Evolutionary conservation across 2,888 invertebrate genomes (phyloP).

Genomic region (Sycophila texana): DNA sequence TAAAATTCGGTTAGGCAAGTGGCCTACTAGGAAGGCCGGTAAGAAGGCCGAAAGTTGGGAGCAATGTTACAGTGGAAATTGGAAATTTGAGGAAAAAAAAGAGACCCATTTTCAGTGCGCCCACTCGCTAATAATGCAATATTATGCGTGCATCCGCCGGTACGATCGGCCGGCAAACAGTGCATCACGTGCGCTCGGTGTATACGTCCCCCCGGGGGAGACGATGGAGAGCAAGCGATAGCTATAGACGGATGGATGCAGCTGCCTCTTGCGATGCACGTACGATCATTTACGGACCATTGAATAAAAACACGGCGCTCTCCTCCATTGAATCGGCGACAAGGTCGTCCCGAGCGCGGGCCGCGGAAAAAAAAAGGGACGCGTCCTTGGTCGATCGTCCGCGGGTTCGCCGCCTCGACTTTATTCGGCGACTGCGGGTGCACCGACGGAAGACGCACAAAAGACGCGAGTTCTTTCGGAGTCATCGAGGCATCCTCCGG

Average conservation of each 20-base stretch:
- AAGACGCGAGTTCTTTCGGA: constrained; percentile 1
- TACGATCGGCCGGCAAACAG: neutral
- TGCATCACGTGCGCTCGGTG: neutral
- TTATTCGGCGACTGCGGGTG: neutral
- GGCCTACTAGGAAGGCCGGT: too few species aligned
- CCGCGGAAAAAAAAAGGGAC: too few species aligned
- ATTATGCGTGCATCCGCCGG: neutral
- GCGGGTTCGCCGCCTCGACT: too few species aligned
- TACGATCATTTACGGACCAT: neutral
- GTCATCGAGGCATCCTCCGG: neutral
- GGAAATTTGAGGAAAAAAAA: too few species aligned
- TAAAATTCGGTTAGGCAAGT: too few species aligned
- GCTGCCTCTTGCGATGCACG: neutral
- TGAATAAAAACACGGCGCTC: neutral
- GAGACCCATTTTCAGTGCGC: too few species aligned
- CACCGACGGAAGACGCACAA: neutral
- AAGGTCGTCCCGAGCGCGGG: too few species aligned
- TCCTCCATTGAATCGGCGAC: neutral
- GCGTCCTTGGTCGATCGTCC: too few species aligned
- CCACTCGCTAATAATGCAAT: too few species aligned
- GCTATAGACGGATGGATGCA: neutral
- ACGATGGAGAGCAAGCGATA: neutral
- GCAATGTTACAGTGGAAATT: too few species aligned
- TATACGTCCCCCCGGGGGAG: neutral
- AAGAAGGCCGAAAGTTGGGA: too few species aligned